Percentiles rank a stretch among this genome's conserved stretches.
phyloP scores from a whole-genome alignment of 2,113 vertebrate species.

The Equus przewalskii region DNA sequence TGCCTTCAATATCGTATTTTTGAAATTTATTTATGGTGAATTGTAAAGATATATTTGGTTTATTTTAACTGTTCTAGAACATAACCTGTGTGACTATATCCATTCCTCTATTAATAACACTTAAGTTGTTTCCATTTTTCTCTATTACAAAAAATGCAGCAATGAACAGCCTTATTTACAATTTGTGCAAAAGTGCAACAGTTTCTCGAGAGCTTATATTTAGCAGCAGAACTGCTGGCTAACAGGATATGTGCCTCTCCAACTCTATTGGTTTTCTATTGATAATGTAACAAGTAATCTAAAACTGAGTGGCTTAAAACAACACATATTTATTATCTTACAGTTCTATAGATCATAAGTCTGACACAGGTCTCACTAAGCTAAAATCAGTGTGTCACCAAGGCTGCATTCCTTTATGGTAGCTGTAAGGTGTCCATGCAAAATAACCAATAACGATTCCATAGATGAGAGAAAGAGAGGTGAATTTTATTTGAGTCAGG shows the following conservation, averaged over 20 bases:
- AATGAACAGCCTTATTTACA: not conserved
- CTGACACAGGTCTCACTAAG: not conserved
- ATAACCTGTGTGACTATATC: not conserved
- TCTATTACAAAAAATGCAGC: not conserved
- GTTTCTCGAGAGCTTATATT: not conserved
- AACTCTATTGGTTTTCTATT: not conserved
- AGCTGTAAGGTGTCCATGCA: not conserved
- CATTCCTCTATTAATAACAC: not conserved
- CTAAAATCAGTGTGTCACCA: not conserved
- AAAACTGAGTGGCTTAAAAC: not conserved
- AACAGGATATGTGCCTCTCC: not conserved
- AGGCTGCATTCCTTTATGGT: not conserved
- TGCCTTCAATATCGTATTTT: not conserved
- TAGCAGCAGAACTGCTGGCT: not conserved
- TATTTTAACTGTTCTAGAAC: constrained; percentile 28
- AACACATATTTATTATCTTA: not conserved
- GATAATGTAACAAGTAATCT: not conserved
- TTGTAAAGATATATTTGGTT: not conserved
- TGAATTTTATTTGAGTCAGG: too few relatives aligned
- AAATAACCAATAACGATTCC: too few relatives aligned
- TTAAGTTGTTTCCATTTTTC: not conserved
- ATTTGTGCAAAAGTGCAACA: not conserved
- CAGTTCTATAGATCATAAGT: not conserved
- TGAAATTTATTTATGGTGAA: not conserved
- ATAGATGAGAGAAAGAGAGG: too few relatives aligned